These are phyloP conservation scores for Typhlomys cinereus DNA, from an alignment of 2,113 vertebrate species.

Conservation along the genomic window DNA sequence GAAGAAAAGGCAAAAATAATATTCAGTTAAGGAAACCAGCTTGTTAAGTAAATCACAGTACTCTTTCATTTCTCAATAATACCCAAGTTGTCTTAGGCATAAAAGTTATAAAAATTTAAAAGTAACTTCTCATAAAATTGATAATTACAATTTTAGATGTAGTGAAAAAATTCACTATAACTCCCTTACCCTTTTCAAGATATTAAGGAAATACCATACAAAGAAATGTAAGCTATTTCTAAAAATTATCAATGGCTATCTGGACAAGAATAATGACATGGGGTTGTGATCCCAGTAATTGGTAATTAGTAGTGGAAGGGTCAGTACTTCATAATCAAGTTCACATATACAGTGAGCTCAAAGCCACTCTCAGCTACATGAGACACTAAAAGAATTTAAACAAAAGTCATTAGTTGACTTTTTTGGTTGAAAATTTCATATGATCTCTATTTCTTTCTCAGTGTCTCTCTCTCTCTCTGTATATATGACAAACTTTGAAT, in stretches of 20 bases:
- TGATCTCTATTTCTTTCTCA: too few species aligned
- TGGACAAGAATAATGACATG: too few species aligned
- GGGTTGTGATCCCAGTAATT: neutral
- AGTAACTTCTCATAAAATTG: neutral
- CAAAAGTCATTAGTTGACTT: conserved; percentile 1
- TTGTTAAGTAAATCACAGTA: neutral
- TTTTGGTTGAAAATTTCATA: neutral
- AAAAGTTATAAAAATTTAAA: neutral
- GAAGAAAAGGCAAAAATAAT: neutral
- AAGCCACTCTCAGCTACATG: neutral
- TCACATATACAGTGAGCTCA: neutral
- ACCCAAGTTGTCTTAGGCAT: neutral
- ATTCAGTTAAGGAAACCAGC: neutral
- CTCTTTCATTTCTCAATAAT: neutral
- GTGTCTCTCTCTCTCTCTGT: neutral
- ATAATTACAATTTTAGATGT: neutral
- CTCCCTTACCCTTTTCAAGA: neutral
- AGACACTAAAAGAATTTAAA: neutral
- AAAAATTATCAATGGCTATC: neutral
- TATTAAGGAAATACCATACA: neutral
- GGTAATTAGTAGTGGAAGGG: too few species aligned
- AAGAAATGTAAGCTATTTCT: neutral
- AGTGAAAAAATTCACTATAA: neutral
- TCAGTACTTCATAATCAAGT: neutral
- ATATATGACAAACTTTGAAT: conserved; percentile 1